Evolutionary conservation across 1,140 invertebrate genomes (phyloP).

Genomic region (Aphelenchoides besseyi): DNA sequence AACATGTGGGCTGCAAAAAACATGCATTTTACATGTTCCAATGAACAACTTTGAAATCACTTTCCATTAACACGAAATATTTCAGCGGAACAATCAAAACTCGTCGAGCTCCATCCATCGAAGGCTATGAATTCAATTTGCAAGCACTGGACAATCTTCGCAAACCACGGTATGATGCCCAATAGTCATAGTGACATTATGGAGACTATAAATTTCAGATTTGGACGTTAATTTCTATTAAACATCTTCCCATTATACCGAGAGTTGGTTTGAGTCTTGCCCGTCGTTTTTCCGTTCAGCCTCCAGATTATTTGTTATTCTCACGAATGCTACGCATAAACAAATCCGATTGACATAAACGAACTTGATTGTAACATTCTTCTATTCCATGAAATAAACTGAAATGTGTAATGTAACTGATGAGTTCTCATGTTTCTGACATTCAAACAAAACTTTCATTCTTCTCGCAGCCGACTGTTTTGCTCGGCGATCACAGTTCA

Average conservation of each 20-base stretch:
- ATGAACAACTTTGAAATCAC: too few species aligned
- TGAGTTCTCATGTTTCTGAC: background rate
- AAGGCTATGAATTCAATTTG: slow-evolving; percentile 11
- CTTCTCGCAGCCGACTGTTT: too few species aligned
- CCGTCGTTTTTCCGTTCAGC: background rate
- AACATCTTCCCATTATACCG: too few species aligned
- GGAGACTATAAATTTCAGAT: background rate
- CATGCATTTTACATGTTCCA: too few species aligned
- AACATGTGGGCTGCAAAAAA: too few species aligned
- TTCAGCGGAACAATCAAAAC: slow-evolving; percentile 24
- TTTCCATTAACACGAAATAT: too few species aligned
- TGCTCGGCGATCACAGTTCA: too few species aligned
- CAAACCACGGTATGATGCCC: slow-evolving; percentile 7
- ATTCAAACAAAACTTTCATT: background rate
- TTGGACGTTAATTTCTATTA: background rate
- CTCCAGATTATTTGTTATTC: background rate
- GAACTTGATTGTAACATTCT: background rate
- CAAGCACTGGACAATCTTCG: slow-evolving; percentile 21
- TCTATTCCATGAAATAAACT: background rate
- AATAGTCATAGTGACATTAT: background rate
- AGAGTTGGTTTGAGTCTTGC: background rate
- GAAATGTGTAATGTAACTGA: background rate
- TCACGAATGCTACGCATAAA: background rate
- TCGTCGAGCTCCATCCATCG: slow-evolving; percentile 13
- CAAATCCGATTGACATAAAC: background rate